phyloP scores from a whole-genome alignment of 1,140 invertebrate genomes.

The Samia ricini region DNA sequence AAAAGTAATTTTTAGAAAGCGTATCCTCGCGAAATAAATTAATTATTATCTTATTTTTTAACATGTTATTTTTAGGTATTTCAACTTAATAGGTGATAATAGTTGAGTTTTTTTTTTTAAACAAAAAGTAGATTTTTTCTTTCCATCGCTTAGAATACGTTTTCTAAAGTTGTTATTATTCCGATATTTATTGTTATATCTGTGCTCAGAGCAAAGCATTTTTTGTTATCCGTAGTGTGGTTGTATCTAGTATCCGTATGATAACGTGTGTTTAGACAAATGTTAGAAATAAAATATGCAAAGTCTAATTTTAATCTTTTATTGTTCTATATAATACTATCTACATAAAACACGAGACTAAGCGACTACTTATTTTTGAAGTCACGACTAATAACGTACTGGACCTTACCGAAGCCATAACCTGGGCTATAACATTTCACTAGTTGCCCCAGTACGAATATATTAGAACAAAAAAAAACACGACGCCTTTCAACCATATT shows the following conservation, averaged over 20 bases:
- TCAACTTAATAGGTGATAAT: too few species aligned
- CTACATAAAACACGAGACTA: not conserved
- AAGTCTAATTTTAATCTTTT: slow-evolving; percentile 1
- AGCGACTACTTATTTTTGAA: slow-evolving; percentile 5
- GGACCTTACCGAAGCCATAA: not conserved
- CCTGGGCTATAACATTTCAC: slow-evolving; percentile 77
- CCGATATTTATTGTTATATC: not conserved
- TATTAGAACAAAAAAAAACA: slow-evolving; percentile 89
- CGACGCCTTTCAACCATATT: slow-evolving; percentile 87
- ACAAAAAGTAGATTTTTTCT: too few species aligned
- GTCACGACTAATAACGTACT: not conserved
- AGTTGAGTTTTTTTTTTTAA: too few species aligned
- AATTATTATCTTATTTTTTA: too few species aligned
- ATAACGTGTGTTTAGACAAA: not conserved
- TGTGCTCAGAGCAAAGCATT: not conserved
- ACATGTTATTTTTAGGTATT: too few species aligned
- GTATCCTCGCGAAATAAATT: too few species aligned
- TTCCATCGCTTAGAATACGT: too few species aligned
- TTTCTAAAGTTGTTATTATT: not conserved
- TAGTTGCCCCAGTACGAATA: slow-evolving; percentile 84
- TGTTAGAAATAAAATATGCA: slow-evolving; percentile 4
- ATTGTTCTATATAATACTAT: not conserved
- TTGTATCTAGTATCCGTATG: not conserved
- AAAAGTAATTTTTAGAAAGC: not conserved
- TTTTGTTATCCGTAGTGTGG: slow-evolving; percentile 6